Conservation (phyloP, 2,797 vertebrate genomes). For the Phaenicophaeus curvirostris region DNA sequence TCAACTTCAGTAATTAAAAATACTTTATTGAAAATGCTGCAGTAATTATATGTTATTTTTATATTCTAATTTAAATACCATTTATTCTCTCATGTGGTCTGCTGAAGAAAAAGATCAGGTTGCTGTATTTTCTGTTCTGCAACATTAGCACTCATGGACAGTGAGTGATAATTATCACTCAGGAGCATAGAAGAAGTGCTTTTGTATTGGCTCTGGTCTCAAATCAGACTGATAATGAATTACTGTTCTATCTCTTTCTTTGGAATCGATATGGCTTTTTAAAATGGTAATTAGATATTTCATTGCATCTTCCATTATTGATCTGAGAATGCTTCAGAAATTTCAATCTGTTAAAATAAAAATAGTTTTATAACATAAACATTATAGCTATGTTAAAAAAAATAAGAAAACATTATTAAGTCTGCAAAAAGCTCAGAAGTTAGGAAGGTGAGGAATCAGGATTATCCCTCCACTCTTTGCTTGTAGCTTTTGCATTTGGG, state of each 20-base stretch:
- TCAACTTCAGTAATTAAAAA: slow-evolving; percentile 52
- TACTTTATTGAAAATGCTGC: slow-evolving; percentile 12
- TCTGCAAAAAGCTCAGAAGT: neutral
- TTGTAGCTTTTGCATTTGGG: neutral
- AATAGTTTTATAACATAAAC: neutral
- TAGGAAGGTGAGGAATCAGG: neutral
- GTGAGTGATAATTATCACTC: neutral
- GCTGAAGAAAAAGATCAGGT: neutral
- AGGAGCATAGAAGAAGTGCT: neutral
- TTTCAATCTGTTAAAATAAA: neutral
- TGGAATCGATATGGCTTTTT: neutral
- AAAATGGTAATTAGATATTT: neutral
- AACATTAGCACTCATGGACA: neutral
- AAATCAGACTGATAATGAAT: neutral
- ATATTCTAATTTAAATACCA: neutral
- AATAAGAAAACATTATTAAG: neutral
- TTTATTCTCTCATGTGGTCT: neutral
- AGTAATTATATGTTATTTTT: slow-evolving; percentile 39
- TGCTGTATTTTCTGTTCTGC: neutral
- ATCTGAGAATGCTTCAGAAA: neutral
- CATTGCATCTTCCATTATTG: neutral
- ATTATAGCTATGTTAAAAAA: neutral
- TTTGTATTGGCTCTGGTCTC: neutral
- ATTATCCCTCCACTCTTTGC: neutral
- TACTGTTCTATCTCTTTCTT: neutral